Evolutionary conservation across 2,113 vertebrate species (phyloP).

Genomic region (Hiodon tergisus): DNA sequence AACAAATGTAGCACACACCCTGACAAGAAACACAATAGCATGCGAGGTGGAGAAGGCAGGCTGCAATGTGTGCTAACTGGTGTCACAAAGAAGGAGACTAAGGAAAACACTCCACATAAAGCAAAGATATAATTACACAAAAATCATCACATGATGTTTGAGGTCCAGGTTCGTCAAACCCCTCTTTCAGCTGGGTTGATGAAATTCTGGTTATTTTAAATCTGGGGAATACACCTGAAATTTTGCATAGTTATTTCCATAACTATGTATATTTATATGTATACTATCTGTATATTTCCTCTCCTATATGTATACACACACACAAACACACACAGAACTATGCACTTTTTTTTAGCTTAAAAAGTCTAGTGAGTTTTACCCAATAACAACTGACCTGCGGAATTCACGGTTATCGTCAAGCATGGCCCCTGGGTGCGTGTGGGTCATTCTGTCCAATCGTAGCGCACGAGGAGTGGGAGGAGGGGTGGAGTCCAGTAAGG

Average conservation of each 20-base stretch:
- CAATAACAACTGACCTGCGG: slow-evolving; percentile 64
- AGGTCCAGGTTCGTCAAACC: too few species aligned
- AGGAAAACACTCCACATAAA: too few species aligned
- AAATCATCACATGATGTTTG: too few species aligned
- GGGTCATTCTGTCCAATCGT: slow-evolving; percentile 79
- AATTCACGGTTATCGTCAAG: slow-evolving; percentile 77
- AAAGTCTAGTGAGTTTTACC: background rate
- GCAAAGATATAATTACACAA: too few species aligned
- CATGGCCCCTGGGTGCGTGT: slow-evolving; percentile 75
- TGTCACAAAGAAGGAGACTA: background rate
- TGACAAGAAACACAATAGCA: background rate
- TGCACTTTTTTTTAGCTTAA: background rate
- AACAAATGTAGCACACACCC: background rate
- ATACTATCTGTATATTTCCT: too few species aligned
- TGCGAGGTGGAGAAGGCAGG: background rate
- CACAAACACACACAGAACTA: background rate
- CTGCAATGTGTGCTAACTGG: background rate
- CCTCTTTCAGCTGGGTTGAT: too few species aligned
- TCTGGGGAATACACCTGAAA: too few species aligned
- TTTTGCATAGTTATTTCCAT: too few species aligned
- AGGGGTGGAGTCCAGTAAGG: slow-evolving; percentile 76
- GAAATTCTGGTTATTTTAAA: too few species aligned
- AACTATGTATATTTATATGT: too few species aligned
- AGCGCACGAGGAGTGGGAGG: slow-evolving; percentile 77
- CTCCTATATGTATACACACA: background rate